phyloP scores from a whole-genome alignment of 1,140 invertebrate genomes.

The Metaphire vulgaris region DNA sequence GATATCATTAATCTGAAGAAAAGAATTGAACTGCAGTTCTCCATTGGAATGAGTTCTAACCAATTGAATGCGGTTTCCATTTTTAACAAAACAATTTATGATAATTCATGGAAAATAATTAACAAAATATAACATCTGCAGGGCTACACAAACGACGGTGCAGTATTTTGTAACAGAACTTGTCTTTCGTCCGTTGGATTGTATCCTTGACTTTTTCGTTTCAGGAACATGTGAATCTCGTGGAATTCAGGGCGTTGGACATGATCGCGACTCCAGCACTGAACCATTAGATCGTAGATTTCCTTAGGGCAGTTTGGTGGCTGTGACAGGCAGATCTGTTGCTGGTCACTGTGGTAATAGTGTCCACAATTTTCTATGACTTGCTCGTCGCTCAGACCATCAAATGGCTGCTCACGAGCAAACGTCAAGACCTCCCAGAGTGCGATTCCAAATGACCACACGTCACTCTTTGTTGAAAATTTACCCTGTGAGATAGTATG shows the following conservation, averaged over 20 bases:
- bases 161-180: background rate
- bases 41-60: too few relatives aligned
- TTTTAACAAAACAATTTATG: too few relatives aligned
- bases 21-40: too few relatives aligned
- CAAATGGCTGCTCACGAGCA: slow-evolving; percentile 71
- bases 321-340: background rate
- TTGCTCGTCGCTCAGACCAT: slow-evolving; percentile 68
- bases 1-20: too few relatives aligned
- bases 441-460: slow-evolving; percentile 80
- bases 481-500: slow-evolving; percentile 59
- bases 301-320: slow-evolving; percentile 18
- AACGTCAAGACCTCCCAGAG: slow-evolving; percentile 84
- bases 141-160: background rate
- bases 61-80: too few relatives aligned
- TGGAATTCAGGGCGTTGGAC: slow-evolving; percentile 66
- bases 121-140: too few relatives aligned
- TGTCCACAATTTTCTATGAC: slow-evolving; percentile 63
- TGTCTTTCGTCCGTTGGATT: slow-evolving; percentile 21
- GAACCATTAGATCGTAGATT: slow-evolving; percentile 21
- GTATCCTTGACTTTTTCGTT: slow-evolving; percentile 72
- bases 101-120: too few relatives aligned
- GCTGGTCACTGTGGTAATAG: slow-evolving; percentile 44
- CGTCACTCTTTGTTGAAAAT: slow-evolving; percentile 76
- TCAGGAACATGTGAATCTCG: slow-evolving; percentile 77
- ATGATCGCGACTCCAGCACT: slow-evolving; percentile 16